Evolutionary conservation across 1,140 invertebrate species (phyloP), one percentile per base, ranked within the genome.

Genomic region (Euwallacea fornicatus): DNA sequence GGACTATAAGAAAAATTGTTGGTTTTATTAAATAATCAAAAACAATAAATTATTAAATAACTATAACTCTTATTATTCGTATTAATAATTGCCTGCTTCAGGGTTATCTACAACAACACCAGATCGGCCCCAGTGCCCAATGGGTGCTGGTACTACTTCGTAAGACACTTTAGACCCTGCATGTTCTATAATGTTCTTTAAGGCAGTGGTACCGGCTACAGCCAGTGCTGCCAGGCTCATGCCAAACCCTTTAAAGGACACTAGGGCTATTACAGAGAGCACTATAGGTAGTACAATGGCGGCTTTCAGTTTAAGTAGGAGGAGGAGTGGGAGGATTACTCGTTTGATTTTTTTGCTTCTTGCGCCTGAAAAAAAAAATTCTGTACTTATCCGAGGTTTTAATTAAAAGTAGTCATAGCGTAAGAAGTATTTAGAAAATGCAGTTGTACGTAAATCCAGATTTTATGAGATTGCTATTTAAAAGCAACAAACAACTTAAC

Each of bases 191-290:
- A 86, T 75, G 7, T 82, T 81, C 65, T 86, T 86, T 1, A 87
- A 77, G 13, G 82, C 85, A 0, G 86, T 80, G 0, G 83, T 85
- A 43, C 83, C 84, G 10, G 88, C 86, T 56, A 90, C 78, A 9
- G 88, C 78, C 60, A 90, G 81, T 2, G 89, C 86, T 72, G 87
- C 80, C n/a, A 89, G 76, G 47, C 88, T 86, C 21, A 86, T 84
- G 53, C 86, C 86, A 6, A 90, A 81, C 54, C 87, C 88, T 74
- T 90, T 90, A 73, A 90, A 84, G 0, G 88, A 85, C 53, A 90
- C 83, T 43, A 89, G 78, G 13, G 85, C 85, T 59, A 90, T 85
- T 43, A 85, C 71, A 7, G 86, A 86, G 43, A 90, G 83, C 33
- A 89, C 71, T 11, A 88, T 83, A n/a, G 88, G 88, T 46, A 90